Evolutionary conservation across 2,113 vertebrate genomes (phyloP).

Genomic region (Clarias gariepinus): DNA sequence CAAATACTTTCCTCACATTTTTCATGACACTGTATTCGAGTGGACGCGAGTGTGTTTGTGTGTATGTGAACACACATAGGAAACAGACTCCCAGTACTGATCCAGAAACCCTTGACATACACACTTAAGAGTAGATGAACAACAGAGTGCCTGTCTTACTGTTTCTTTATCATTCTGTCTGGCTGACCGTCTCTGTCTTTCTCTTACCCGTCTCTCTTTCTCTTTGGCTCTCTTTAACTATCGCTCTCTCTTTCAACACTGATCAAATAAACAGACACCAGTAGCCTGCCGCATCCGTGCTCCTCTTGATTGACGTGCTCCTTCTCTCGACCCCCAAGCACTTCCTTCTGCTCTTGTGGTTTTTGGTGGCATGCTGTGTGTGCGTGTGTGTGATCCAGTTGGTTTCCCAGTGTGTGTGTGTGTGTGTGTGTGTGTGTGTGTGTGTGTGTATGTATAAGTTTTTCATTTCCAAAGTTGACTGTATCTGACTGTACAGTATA

Average conservation of each 20-base stretch:
- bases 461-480: not conserved
- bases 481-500: not conserved
- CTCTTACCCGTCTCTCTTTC: slow-evolving; percentile 42
- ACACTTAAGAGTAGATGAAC: slow-evolving; percentile 39
- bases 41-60: not conserved
- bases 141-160: slow-evolving; percentile 29
- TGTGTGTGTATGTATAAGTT: no score
- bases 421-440: not conserved
- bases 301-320: slow-evolving; percentile 63
- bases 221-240: slow-evolving; percentile 33
- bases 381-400: not conserved
- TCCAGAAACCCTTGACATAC: slow-evolving; percentile 40
- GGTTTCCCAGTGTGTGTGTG: not conserved
- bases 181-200: slow-evolving; percentile 28
- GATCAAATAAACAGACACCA: slow-evolving; percentile 64
- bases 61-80: not conserved
- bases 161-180: not conserved
- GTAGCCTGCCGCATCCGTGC: slow-evolving; percentile 58
- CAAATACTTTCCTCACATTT: no score
- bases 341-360: slow-evolving; percentile 71
- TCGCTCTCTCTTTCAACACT: slow-evolving; percentile 50
- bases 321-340: slow-evolving; percentile 63
- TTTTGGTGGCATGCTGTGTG: slow-evolving; percentile 28
- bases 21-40: not conserved
- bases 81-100: not conserved